These are phyloP conservation scores for Platichthys stellatus DNA, from an alignment of 2,113 vertebrate species.

Conservation along the genomic window DNA sequence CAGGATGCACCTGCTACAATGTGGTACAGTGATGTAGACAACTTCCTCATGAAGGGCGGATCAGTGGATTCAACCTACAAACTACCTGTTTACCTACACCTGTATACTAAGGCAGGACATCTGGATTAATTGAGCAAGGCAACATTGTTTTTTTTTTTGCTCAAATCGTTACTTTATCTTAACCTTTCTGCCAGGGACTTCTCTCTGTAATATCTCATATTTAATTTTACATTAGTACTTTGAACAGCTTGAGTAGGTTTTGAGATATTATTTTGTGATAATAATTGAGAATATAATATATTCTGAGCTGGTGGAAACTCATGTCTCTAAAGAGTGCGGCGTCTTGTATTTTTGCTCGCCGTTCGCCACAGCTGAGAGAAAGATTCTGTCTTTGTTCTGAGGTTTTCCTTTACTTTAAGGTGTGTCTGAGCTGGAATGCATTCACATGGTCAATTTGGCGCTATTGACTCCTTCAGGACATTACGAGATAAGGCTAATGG, in stretches of 20 bases:
- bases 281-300: no score
- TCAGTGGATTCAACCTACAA: no score
- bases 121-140: no score
- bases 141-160: no score
- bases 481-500: not conserved
- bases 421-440: conserved; percentile 15
- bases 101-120: no score
- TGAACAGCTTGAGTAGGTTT: no score
- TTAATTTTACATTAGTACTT: not conserved
- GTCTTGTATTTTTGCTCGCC: not conserved
- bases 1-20: not conserved
- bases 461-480: not conserved
- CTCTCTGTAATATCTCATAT: no score
- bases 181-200: no score
- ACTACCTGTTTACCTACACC: no score
- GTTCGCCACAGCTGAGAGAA: conserved; percentile 1
- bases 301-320: not conserved
- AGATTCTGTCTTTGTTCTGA: conserved; percentile 9
- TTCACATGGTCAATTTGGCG: conserved; percentile 13
- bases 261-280: no score
- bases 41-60: not conserved
- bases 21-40: not conserved
- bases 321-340: not conserved
- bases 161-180: no score
- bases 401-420: conserved; percentile 35